Percentiles rank a stretch among this genome's conserved stretches.
phyloP scores from a whole-genome alignment of 2,888 invertebrate species.

The Adelognathus sp. region DNA sequence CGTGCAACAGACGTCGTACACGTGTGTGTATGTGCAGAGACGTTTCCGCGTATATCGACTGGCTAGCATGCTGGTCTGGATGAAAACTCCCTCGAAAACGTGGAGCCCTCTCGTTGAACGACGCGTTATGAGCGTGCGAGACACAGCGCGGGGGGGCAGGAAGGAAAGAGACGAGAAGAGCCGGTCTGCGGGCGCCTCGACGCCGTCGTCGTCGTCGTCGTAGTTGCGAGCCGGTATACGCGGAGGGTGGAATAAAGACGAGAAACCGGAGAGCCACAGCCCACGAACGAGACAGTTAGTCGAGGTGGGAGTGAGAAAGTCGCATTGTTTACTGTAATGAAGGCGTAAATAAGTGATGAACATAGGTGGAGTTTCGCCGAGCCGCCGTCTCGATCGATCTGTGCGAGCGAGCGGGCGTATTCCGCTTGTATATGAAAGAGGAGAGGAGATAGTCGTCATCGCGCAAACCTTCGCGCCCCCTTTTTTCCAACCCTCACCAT shows the following conservation, averaged over 20 bases:
- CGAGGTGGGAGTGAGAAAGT: slow-evolving; percentile 66
- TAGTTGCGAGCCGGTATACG: too few species aligned
- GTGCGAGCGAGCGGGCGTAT: slow-evolving; percentile 42
- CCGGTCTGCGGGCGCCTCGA: background rate
- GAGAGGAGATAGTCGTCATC: slow-evolving; percentile 3
- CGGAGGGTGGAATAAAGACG: slow-evolving; percentile 48
- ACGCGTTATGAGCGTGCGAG: slow-evolving; percentile 44
- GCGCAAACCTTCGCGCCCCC: slow-evolving; percentile 55
- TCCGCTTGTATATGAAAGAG: slow-evolving; percentile 12
- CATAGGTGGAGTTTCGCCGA: slow-evolving; percentile 52
- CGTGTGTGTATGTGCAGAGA: background rate
- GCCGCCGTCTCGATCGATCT: slow-evolving; percentile 72
- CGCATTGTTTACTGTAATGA: slow-evolving; percentile 79
- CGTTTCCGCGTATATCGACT: slow-evolving; percentile 19
- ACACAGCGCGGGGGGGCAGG: slow-evolving; percentile 48
- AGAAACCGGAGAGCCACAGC: slow-evolving; percentile 48
- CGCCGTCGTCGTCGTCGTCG: too few species aligned
- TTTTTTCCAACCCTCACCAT: slow-evolving; percentile 56
- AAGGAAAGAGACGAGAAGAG: slow-evolving; percentile 44
- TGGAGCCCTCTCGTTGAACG: slow-evolving; percentile 39
- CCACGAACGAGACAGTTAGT: slow-evolving; percentile 26
- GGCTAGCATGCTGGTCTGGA: slow-evolving; percentile 14
- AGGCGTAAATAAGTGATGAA: slow-evolving; percentile 78
- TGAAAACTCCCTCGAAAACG: slow-evolving; percentile 22
- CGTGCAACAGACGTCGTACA: background rate